Evolutionary conservation across 2,797 vertebrate species (phyloP).

Genomic region (Poecilia gillii): DNA sequence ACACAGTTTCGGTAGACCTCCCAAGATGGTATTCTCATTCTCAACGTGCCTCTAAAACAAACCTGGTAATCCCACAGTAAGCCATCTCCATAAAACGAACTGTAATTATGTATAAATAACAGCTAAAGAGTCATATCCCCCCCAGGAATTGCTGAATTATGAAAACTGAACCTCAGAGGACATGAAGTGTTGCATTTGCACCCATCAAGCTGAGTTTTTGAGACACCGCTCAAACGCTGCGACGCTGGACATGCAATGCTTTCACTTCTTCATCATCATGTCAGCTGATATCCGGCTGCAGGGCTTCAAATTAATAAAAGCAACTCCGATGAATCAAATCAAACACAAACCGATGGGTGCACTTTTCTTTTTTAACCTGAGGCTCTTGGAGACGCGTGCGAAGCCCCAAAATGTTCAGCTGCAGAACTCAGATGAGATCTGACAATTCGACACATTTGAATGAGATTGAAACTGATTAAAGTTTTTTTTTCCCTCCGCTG

Average conservation of each 20-base stretch:
- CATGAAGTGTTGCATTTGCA: not conserved
- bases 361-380: constrained; percentile 14
- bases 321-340: constrained; percentile 44
- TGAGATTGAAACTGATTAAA: constrained; percentile 29
- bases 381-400: constrained; percentile 14
- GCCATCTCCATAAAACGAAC: not conserved
- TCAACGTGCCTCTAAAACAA: not conserved
- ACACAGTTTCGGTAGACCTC: not conserved
- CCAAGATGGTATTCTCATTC: not conserved
- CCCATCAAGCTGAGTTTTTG: not conserved
- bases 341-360: constrained; percentile 27
- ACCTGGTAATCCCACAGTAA: not conserved
- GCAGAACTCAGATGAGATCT: constrained; percentile 24
- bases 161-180: not conserved
- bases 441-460: constrained; percentile 42
- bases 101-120: not conserved
- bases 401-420: constrained; percentile 22
- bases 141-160: not conserved
- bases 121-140: not conserved
- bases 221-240: not conserved
- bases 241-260: constrained; percentile 3
- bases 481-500: constrained; percentile 8
- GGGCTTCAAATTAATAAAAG: constrained; percentile 22
- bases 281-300: not conserved
- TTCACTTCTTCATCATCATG: constrained; percentile 8